Evolutionary conservation across 2,113 vertebrate genomes (phyloP), one percentile per base, ranked within the genome.

Genomic region (Chaetodon auriga): DNA sequence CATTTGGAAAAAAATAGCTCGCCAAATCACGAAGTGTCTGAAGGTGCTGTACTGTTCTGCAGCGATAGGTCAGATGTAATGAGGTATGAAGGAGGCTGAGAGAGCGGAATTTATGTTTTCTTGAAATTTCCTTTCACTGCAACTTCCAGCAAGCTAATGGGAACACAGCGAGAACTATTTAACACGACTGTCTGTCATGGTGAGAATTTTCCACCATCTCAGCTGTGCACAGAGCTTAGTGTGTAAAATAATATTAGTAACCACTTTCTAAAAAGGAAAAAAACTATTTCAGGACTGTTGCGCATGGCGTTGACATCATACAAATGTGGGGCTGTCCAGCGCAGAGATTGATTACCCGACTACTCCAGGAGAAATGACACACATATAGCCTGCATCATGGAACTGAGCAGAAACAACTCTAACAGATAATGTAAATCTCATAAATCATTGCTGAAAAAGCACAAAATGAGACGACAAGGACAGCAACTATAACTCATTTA

Each of bases 11-110:
- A 62, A 70, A 15, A 35, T 5, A 41, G 48, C 53, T 68, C 38
- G 66, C 7, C 6, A 41, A 58, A 61, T 81, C 51, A 51, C 30
- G 1, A 66, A 46, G 12, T 25, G 46, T 72, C 10, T 65, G 58
- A 63, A 46, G 51, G 43, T 74, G 68, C 54, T 23, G 36, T 16
- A 43, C 30, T 48, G 16, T 21, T 54, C 46, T 66, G 72, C 53
- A 72, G 72, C 1, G 1, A 53, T 60, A 58, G 60, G 36, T 73
- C 71, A 75, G 8, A 60, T 62, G 57, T 71, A 75, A 80, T 76
- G 72, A 61, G 72, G 66, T 72, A 54, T 66, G 66, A 81, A 66
- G 54, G 60, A 49, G 49, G 66, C 48, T 35, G 53, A 64, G 51
- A 51, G 57, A 75, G 82, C 4, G 3, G n/a, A 76, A 76, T 71